Evolutionary conservation across 2,888 invertebrate species (phyloP).

Genomic region (Drosophila gaucha): DNA sequence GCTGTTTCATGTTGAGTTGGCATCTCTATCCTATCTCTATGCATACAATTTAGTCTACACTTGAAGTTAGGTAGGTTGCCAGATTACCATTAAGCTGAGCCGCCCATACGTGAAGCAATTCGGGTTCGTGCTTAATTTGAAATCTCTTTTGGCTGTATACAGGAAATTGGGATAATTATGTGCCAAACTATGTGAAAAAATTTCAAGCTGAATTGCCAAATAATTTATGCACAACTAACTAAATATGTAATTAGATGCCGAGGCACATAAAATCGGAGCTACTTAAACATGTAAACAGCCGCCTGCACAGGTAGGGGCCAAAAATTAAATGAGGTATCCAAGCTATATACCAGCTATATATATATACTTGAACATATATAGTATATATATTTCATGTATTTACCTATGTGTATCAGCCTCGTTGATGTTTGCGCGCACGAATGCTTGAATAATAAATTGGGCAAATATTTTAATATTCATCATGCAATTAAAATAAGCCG

Average conservation of each 20-base stretch:
- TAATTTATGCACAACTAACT: conserved; percentile 70
- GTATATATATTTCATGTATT: conserved; percentile 24
- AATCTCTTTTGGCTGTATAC: conserved; percentile 17
- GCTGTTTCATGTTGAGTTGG: too few relatives aligned
- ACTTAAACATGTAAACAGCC: conserved; percentile 55
- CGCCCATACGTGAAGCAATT: neutral
- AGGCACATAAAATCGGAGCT: conserved; percentile 39
- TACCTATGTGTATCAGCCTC: conserved; percentile 28
- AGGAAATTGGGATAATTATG: conserved; percentile 61
- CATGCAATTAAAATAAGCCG: conserved; percentile 82
- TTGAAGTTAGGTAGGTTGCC: neutral
- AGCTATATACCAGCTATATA: conserved; percentile 11
- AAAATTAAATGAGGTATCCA: conserved; percentile 33
- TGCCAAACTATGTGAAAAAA: conserved; percentile 43
- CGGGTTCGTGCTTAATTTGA: neutral
- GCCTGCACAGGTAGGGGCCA: conserved; percentile 19
- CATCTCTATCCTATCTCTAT: too few relatives aligned
- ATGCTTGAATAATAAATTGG: conserved; percentile 81
- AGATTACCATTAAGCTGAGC: neutral
- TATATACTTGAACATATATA: conserved; percentile 1
- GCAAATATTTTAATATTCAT: conserved; percentile 83
- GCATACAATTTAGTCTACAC: neutral
- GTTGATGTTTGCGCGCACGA: conserved; percentile 63
- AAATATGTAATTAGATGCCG: conserved; percentile 56
- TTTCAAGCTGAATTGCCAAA: conserved; percentile 22